Conservation (phyloP, 1,140 invertebrate species). For the Protaetia brevitarsis region DNA sequence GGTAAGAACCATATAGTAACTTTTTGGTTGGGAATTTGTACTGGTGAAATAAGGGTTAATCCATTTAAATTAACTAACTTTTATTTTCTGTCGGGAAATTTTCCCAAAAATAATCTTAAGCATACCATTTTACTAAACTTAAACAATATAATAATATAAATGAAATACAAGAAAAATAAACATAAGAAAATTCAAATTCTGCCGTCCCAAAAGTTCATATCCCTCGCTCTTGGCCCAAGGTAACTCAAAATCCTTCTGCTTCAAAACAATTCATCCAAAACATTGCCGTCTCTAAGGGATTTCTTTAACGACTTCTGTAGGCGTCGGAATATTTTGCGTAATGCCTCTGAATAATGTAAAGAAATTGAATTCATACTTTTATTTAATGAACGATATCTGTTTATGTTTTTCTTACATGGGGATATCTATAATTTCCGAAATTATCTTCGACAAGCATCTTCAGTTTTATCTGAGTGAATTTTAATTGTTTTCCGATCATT, state of each 20-base stretch:
- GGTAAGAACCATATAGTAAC: too few relatives aligned
- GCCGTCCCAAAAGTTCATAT: not conserved
- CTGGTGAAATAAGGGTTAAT: too few relatives aligned
- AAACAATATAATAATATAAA: too few relatives aligned
- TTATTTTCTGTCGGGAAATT: too few relatives aligned
- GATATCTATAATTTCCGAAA: not conserved
- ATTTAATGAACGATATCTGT: not conserved
- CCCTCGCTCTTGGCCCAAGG: not conserved
- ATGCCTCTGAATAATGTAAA: not conserved
- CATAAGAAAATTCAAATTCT: not conserved
- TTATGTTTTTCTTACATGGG: not conserved
- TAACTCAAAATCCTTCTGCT: not conserved
- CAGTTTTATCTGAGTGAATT: constrained; percentile 31
- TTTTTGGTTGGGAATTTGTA: too few relatives aligned
- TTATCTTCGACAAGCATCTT: not conserved
- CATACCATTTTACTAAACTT: too few relatives aligned
- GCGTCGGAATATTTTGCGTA: not conserved
- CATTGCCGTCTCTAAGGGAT: constrained; percentile 1
- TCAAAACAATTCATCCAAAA: constrained; percentile 24
- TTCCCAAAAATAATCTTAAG: too few relatives aligned
- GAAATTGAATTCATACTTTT: too few relatives aligned
- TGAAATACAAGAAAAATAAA: not conserved
- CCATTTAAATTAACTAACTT: too few relatives aligned
- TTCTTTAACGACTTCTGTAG: not conserved
- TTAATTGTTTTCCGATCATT: constrained; percentile 26